Evolutionary conservation across 1,140 invertebrate species (phyloP).

Genomic region (Eumaeus atala): DNA sequence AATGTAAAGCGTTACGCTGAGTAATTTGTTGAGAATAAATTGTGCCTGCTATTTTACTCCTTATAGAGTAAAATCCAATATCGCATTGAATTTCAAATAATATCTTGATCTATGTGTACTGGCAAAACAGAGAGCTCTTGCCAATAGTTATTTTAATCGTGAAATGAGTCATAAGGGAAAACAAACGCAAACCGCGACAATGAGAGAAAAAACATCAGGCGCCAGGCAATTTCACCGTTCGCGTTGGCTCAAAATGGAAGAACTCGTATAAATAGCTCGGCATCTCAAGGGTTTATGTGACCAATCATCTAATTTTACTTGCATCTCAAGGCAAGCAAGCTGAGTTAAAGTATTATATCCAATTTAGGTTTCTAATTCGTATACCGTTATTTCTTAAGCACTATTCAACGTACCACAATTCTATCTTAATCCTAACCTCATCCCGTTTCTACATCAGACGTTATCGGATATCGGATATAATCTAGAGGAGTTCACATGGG

Average conservation of each 20-base stretch:
- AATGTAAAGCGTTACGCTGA: too few relatives aligned
- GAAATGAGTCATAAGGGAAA: conserved; percentile 59
- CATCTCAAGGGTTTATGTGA: conserved; percentile 41
- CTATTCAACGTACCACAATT: too few relatives aligned
- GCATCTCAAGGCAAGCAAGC: neutral
- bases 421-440: too few relatives aligned
- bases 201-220: conserved; percentile 51
- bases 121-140: neutral
- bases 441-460: too few relatives aligned
- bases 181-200: conserved; percentile 44
- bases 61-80: too few relatives aligned
- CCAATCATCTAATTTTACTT: conserved; percentile 60
- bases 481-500: too few relatives aligned
- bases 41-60: too few relatives aligned
- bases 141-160: conserved; percentile 39
- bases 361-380: neutral
- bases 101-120: neutral
- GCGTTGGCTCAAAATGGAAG: conserved; percentile 54
- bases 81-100: too few relatives aligned
- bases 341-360: neutral
- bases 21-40: too few relatives aligned
- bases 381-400: too few relatives aligned
- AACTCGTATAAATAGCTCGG: conserved; percentile 52
- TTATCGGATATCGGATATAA: too few relatives aligned
- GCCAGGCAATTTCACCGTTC: conserved; percentile 59